Evolutionary conservation across 2,113 vertebrate species (phyloP).

Genomic region (Pachyramphus minor): DNA sequence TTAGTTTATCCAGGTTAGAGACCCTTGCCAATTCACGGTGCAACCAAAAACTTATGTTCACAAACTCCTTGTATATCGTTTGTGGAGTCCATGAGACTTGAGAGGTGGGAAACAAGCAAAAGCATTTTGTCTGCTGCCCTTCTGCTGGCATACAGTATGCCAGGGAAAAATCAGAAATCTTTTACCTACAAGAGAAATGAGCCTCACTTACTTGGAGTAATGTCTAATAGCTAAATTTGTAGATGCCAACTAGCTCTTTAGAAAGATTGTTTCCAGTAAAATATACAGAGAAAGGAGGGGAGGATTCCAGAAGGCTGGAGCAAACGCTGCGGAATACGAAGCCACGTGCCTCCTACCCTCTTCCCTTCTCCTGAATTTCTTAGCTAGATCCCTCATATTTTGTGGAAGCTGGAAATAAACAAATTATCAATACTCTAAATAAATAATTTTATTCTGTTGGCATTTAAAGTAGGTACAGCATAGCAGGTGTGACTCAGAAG

Average conservation of each 20-base stretch:
- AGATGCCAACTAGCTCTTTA: not conserved
- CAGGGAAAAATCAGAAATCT: not conserved
- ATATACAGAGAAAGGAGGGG: fast-evolving
- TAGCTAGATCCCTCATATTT: not conserved
- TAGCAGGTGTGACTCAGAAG: not conserved
- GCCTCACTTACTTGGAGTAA: not conserved
- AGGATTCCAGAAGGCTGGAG: not conserved
- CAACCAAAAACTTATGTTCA: not conserved
- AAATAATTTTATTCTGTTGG: not conserved
- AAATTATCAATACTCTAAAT: not conserved
- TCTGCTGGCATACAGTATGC: fast-evolving
- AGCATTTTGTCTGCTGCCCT: not conserved
- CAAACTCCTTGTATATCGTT: not conserved
- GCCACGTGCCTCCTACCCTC: not conserved
- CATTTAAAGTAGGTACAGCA: not conserved
- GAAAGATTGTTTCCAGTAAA: not conserved
- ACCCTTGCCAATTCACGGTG: not conserved
- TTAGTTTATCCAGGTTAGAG: not conserved
- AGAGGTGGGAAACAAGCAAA: not conserved
- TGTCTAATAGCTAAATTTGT: not conserved
- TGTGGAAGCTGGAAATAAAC: not conserved
- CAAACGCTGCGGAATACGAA: not conserved
- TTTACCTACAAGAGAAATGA: not conserved
- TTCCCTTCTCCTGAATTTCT: not conserved
- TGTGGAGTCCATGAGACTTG: not conserved